Evolutionary conservation across 2,888 invertebrate species (phyloP).

Genomic region (Clitarchus hookeri): DNA sequence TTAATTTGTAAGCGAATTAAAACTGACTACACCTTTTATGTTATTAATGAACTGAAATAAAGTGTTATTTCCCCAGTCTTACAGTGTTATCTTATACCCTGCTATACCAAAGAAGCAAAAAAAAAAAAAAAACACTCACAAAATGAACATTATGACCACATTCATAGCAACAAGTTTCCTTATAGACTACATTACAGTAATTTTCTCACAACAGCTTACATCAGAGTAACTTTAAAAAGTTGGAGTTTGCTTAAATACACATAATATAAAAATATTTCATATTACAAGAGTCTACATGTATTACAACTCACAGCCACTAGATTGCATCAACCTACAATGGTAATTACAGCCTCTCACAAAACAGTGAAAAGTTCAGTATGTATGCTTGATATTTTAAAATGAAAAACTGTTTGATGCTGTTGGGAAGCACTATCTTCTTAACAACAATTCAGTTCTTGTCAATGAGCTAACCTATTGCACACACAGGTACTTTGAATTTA

Average conservation of each 20-base stretch:
- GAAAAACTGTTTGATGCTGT: neutral
- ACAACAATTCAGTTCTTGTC: too few species aligned
- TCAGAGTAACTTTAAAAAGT: neutral
- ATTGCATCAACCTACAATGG: neutral
- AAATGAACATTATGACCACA: neutral
- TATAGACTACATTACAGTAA: neutral
- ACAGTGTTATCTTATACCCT: too few species aligned
- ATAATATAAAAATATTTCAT: slow-evolving; percentile 1
- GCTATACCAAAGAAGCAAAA: too few species aligned
- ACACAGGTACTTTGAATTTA: too few species aligned
- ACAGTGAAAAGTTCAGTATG: neutral
- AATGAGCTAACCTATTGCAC: too few species aligned
- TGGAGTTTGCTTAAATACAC: neutral
- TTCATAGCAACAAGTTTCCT: neutral
- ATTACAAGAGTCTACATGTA: neutral
- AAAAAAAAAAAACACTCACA: too few species aligned
- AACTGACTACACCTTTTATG: too few species aligned
- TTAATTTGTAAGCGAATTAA: too few species aligned
- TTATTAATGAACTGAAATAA: too few species aligned
- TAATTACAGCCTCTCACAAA: neutral
- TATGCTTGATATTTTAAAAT: neutral
- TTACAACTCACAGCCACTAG: slow-evolving; percentile 5
- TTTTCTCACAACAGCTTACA: neutral
- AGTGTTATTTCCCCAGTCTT: too few species aligned
- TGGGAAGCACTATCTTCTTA: too few species aligned